Conservation (phyloP, 2,888 invertebrate genomes). For the Calameuta pallipes region DNA sequence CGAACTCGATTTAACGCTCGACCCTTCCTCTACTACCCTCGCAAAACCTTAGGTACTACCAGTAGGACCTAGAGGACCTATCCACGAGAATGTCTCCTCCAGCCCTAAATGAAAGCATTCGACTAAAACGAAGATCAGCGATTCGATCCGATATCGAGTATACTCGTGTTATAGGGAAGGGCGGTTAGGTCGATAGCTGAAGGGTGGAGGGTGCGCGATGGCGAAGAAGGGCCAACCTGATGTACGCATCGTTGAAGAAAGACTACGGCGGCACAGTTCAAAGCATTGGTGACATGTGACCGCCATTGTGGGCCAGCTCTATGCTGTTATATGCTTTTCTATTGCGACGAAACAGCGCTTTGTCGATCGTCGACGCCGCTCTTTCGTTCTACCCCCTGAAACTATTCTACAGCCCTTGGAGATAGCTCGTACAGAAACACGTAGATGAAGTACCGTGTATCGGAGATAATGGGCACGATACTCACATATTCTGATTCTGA, state of each 20-base stretch:
- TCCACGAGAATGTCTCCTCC: slow-evolving; percentile 10
- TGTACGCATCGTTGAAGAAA: slow-evolving; percentile 41
- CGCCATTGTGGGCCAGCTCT: slow-evolving; percentile 50
- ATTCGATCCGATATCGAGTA: slow-evolving; percentile 40
- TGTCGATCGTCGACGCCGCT: slow-evolving; percentile 36
- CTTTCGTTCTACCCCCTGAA: slow-evolving; percentile 13
- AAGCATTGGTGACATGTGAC: slow-evolving; percentile 59
- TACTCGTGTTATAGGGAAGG: slow-evolving; percentile 12
- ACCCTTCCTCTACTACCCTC: background rate
- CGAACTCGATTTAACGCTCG: background rate
- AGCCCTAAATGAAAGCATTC: slow-evolving; percentile 17
- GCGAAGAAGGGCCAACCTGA: slow-evolving; percentile 1
- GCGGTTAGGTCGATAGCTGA: background rate
- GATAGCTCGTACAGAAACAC: background rate
- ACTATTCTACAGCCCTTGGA: slow-evolving; percentile 3
- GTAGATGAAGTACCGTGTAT: background rate
- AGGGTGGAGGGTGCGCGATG: background rate
- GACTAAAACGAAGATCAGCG: slow-evolving; percentile 28
- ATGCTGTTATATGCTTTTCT: slow-evolving; percentile 52
- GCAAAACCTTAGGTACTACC: background rate
- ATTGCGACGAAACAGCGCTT: slow-evolving; percentile 50
- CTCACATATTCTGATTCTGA: background rate
- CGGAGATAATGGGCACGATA: background rate
- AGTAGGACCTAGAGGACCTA: background rate
- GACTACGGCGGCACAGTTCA: slow-evolving; percentile 51